A percentile compares a stretch with the other conserved stretches of the same genome.
Evolutionary conservation across 2,888 invertebrate species (phyloP).

Genomic region (Phasia obesa): DNA sequence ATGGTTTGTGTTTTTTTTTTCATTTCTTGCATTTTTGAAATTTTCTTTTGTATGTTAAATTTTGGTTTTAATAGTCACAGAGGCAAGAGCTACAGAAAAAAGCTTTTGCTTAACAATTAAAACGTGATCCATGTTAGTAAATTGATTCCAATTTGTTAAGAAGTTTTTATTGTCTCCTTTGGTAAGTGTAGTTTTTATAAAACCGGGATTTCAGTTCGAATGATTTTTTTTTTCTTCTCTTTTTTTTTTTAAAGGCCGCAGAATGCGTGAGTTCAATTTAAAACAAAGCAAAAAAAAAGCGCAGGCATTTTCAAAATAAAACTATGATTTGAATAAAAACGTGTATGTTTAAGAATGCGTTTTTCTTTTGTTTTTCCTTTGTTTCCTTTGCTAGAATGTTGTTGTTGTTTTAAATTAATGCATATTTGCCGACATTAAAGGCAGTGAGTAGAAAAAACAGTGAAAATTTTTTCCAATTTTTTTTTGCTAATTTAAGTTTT

Average conservation of each 20-base stretch:
- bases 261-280: slow-evolving; percentile 60
- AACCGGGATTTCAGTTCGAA: slow-evolving; percentile 31
- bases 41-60: slow-evolving; percentile 65
- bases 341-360: slow-evolving; percentile 43
- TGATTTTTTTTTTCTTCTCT: slow-evolving; percentile 7
- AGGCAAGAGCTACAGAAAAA: slow-evolving; percentile 9
- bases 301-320: not conserved
- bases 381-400: slow-evolving; percentile 6
- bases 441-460: too few species aligned
- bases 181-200: not conserved
- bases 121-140: slow-evolving; percentile 78
- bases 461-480: too few species aligned
- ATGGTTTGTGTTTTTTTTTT: slow-evolving; percentile 1
- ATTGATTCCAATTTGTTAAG: slow-evolving; percentile 74
- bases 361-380: slow-evolving; percentile 18
- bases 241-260: slow-evolving; percentile 1
- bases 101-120: slow-evolving; percentile 77
- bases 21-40: slow-evolving; percentile 1
- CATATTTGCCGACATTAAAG: slow-evolving; percentile 10
- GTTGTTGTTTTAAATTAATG: slow-evolving; percentile 16
- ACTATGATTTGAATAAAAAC: slow-evolving; percentile 70
- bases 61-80: too few species aligned
- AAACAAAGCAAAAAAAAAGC: slow-evolving; percentile 7
- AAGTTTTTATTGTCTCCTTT: slow-evolving; percentile 20
- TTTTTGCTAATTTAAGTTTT: too few species aligned